Evolutionary conservation across 2,113 vertebrate genomes (phyloP).

Genomic region (Mellivora capensis): DNA sequence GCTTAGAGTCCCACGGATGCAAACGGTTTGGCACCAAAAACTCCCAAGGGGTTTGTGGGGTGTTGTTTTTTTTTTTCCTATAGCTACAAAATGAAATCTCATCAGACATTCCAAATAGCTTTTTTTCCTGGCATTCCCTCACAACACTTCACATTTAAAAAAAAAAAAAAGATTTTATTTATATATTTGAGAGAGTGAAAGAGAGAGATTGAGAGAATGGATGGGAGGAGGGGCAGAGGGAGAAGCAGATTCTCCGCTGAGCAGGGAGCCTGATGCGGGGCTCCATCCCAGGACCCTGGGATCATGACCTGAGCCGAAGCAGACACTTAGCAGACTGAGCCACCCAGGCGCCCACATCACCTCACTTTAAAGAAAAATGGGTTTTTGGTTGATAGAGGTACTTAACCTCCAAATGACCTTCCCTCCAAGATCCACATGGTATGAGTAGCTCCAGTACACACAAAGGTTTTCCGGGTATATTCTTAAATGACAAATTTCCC

Average conservation of each 20-base stretch:
- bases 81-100: not conserved
- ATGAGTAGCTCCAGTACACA: not conserved
- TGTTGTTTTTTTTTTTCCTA: not conserved
- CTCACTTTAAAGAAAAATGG: not conserved
- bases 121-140: not conserved
- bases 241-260: no score
- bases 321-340: no score
- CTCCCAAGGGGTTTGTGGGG: not conserved
- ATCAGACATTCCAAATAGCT: not conserved
- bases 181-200: no score
- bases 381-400: not conserved
- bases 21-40: not conserved
- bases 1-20: not conserved
- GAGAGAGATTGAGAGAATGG: no score
- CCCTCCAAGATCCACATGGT: not conserved
- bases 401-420: not conserved
- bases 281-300: no score
- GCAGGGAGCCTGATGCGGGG: no score
- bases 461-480: not conserved
- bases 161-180: not conserved
- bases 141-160: not conserved
- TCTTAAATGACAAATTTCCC: not conserved
- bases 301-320: no score
- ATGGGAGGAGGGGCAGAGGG: no score
- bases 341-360: no score